Conservation (phyloP, 2,797 vertebrate genomes). For the Kryptolebias ocellatus region DNA sequence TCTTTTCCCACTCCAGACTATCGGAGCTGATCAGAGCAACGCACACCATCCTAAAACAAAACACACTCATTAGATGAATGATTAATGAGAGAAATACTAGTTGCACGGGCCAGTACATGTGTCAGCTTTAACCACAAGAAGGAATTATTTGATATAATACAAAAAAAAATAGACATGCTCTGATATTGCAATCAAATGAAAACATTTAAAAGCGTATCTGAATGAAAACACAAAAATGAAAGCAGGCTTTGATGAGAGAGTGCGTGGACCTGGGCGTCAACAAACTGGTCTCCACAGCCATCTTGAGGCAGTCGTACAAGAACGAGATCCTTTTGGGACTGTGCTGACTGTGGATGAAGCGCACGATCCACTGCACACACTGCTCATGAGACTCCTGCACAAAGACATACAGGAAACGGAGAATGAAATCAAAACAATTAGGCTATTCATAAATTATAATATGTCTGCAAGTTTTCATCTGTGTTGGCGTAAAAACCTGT, state of each 20-base stretch:
- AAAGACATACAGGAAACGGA: constrained; percentile 1
- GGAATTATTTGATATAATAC: too few relatives aligned
- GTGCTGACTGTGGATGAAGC: constrained; percentile 95
- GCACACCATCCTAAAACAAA: constrained; percentile 90
- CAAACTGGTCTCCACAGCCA: constrained; percentile 96
- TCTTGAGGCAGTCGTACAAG: constrained; percentile 95
- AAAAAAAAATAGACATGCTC: not conserved
- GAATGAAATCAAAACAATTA: not conserved
- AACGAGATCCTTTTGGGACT: constrained; percentile 98
- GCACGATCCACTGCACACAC: constrained; percentile 97
- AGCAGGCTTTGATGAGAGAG: not conserved
- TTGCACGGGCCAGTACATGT: too few relatives aligned
- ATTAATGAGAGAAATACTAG: not conserved
- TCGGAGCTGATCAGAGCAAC: constrained; percentile 93
- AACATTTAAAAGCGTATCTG: not conserved
- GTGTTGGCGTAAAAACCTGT: constrained; percentile 79
- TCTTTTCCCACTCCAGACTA: constrained; percentile 95
- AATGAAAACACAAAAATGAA: not conserved
- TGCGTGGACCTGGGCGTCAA: constrained; percentile 88
- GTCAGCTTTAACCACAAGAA: not conserved
- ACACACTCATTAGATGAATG: constrained; percentile 3
- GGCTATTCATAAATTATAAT: too few relatives aligned
- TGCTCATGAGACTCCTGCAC: constrained; percentile 96
- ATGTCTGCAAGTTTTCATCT: not conserved
- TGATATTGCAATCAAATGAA: not conserved